These are phyloP conservation scores for Monochamus alternatus DNA, from an alignment of 2,888 invertebrate species.

Conservation along the genomic window DNA sequence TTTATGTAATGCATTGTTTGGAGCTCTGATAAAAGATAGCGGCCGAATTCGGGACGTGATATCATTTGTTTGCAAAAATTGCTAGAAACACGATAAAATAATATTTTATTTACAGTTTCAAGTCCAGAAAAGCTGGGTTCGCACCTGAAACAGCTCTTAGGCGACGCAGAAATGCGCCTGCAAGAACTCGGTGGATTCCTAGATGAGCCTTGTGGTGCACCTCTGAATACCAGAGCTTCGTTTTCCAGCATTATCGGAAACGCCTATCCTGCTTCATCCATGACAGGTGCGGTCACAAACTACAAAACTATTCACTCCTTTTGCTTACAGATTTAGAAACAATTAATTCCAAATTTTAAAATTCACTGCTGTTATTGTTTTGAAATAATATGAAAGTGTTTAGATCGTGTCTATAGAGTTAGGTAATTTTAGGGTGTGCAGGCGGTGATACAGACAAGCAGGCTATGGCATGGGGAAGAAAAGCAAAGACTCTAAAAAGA, in stretches of 20 bases:
- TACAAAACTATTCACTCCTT: neutral
- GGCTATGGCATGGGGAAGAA: conserved; percentile 90
- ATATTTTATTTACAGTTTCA: conserved; percentile 74
- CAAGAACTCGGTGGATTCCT: conserved; percentile 81
- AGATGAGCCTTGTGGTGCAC: conserved; percentile 70
- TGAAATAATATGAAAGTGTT: neutral
- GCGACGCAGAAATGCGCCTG: conserved; percentile 88
- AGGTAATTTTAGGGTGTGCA: conserved; percentile 75
- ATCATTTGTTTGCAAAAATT: too few species aligned
- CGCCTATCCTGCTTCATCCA: conserved; percentile 67
- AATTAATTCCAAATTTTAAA: neutral
- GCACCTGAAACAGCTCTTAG: conserved; percentile 83
- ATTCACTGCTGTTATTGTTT: too few species aligned
- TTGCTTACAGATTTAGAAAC: neutral
- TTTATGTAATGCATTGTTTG: too few species aligned
- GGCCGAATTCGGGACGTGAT: too few species aligned
- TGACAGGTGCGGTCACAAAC: conserved; percentile 64
- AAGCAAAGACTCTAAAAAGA: conserved; percentile 82
- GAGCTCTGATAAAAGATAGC: too few species aligned
- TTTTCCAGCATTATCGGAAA: conserved; percentile 75
- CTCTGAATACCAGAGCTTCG: conserved; percentile 72
- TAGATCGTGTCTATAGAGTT: neutral
- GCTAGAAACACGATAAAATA: neutral
- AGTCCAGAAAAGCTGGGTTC: conserved; percentile 82
- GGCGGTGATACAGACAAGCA: conserved; percentile 86